These are phyloP conservation scores for Stenoptilia bipunctidactyla DNA, from an alignment of 2,888 invertebrate species.

Conservation along the genomic window DNA sequence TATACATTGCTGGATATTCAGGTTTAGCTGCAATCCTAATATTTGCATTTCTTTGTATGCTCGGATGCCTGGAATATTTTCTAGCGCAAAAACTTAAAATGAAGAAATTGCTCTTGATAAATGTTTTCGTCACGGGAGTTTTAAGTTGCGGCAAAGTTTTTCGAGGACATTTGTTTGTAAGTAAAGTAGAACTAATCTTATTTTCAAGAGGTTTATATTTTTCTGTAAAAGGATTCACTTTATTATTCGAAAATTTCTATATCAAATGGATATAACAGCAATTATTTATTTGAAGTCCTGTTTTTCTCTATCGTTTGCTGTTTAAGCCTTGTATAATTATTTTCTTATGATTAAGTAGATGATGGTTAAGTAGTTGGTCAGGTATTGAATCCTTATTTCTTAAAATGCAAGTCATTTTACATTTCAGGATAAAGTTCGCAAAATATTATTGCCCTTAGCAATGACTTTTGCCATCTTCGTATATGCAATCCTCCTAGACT, in stretches of 20 bases:
- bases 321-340: no score
- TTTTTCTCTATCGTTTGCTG: no score
- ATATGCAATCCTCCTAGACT: slow-evolving; percentile 35
- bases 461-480: slow-evolving; percentile 35
- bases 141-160: slow-evolving; percentile 19
- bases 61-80: slow-evolving; percentile 24
- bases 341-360: no score
- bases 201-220: no score
- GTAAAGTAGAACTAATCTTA: no score
- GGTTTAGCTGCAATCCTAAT: slow-evolving; percentile 25
- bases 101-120: slow-evolving; percentile 30
- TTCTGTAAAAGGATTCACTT: no score
- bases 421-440: slow-evolving; percentile 4
- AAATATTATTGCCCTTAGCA: slow-evolving; percentile 30
- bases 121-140: slow-evolving; percentile 33
- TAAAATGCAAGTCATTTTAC: no score
- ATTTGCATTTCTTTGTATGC: slow-evolving; percentile 21
- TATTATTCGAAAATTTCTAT: no score
- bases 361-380: no score
- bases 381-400: no score
- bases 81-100: slow-evolving; percentile 30
- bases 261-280: no score
- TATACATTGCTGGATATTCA: slow-evolving; percentile 25
- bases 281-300: no score
- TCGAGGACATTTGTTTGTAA: background rate